A percentile compares a stretch with the other conserved stretches of the same genome.
These are phyloP conservation scores for Chironomus riparius DNA, from an alignment of 2,888 invertebrate genomes.

Conservation along the genomic window DNA sequence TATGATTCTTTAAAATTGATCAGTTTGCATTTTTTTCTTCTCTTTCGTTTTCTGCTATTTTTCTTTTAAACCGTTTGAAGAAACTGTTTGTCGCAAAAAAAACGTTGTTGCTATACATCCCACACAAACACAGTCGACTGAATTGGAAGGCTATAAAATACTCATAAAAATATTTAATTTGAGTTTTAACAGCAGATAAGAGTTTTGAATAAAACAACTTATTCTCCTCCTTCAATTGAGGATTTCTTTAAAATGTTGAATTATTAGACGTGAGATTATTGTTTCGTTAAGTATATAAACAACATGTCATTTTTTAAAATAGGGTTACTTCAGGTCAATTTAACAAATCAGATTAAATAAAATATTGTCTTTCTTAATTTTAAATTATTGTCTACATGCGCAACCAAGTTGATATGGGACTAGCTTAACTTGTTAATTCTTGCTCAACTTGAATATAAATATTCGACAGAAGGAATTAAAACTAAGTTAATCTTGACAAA, in stretches of 20 bases:
- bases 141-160: not conserved
- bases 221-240: too few relatives aligned
- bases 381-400: not conserved
- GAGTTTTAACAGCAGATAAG: too few relatives aligned
- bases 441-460: not conserved
- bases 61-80: not conserved
- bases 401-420: not conserved
- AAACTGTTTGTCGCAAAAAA: not conserved
- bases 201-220: too few relatives aligned
- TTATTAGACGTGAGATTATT: too few relatives aligned
- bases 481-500: slow-evolving; percentile 27
- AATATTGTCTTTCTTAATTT: not conserved
- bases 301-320: not conserved
- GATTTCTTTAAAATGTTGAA: too few relatives aligned
- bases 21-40: not conserved
- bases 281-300: too few relatives aligned
- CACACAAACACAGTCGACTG: not conserved
- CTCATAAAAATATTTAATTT: too few relatives aligned
- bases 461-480: slow-evolving; percentile 7
- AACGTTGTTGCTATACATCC: not conserved
- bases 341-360: not conserved
- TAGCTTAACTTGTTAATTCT: not conserved
- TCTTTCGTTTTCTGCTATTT: not conserved
- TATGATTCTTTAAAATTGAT: not conserved
- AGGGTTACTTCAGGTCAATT: slow-evolving; percentile 6